Conservation (phyloP, 2,113 vertebrate genomes). For the Smithornis capensis region DNA sequence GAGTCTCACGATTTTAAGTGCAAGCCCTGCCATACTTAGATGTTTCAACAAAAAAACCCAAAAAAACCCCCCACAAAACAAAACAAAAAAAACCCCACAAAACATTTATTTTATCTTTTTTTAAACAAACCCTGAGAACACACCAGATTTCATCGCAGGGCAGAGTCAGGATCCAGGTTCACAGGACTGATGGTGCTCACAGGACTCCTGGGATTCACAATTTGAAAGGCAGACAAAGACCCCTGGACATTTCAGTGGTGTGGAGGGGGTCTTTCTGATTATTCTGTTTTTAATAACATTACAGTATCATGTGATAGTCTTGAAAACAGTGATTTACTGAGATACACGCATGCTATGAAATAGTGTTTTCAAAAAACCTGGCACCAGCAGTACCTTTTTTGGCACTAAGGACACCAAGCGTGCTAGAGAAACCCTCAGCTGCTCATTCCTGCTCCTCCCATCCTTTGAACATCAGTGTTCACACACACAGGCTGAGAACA, state of each 20-base stretch:
- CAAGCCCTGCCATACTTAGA: background rate
- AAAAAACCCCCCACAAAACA: too few species aligned
- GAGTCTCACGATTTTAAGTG: background rate
- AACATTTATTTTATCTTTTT: background rate
- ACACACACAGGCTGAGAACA: background rate
- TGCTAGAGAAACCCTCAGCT: background rate
- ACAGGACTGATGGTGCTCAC: background rate
- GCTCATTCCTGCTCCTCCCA: background rate
- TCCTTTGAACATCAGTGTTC: accelerated
- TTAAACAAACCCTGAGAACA: background rate
- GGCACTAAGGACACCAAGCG: background rate
- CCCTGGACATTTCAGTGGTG: background rate
- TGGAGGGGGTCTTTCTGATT: background rate
- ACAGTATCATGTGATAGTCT: background rate
- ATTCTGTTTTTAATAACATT: background rate
- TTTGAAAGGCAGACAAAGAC: background rate
- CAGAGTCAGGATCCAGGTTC: background rate
- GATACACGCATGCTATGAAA: background rate
- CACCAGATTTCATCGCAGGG: background rate
- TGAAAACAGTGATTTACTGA: background rate
- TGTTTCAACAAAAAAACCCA: background rate
- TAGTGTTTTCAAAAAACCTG: background rate
- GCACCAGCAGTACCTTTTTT: background rate
- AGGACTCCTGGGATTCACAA: background rate
- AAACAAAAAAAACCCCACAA: too few species aligned